Conservation (phyloP, 2,113 vertebrate species). For the Entelurus aequoreus region DNA sequence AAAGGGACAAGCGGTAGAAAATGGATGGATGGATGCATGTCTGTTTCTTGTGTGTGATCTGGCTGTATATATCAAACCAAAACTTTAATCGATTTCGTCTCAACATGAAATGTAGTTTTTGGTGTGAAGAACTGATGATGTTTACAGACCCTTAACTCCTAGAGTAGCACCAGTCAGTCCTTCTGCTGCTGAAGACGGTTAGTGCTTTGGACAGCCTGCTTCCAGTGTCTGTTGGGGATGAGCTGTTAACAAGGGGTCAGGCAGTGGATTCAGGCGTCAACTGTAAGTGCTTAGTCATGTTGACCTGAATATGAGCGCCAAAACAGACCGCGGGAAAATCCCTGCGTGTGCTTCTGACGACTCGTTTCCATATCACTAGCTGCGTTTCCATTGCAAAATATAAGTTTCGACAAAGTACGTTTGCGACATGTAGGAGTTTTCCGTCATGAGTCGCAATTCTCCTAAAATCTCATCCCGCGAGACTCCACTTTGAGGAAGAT, state of each 20-base stretch:
- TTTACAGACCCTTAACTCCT: background rate
- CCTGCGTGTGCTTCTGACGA: background rate
- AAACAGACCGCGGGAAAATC: background rate
- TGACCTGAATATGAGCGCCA: slow-evolving; percentile 10
- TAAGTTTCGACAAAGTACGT: no score
- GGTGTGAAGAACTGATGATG: background rate
- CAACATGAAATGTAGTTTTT: background rate
- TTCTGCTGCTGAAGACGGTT: slow-evolving; percentile 6
- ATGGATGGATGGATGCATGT: no score
- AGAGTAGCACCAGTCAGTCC: background rate
- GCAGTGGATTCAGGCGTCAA: slow-evolving; percentile 8
- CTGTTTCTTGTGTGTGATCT: no score
- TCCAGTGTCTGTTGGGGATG: slow-evolving; percentile 1
- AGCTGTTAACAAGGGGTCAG: slow-evolving; percentile 7
- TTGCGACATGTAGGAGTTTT: no score
- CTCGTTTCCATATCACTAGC: background rate
- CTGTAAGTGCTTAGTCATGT: slow-evolving; percentile 12
- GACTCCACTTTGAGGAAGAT: no score
- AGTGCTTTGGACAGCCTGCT: slow-evolving; percentile 1
- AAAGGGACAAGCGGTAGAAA: no score
- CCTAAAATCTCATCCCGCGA: no score
- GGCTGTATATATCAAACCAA: no score
- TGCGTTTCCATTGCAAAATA: no score
- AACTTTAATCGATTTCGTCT: background rate
- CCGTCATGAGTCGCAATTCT: no score